A percentile compares a stretch with the other conserved stretches of the same genome.
Evolutionary conservation across 92 coral and sea anemone species (phyloP).

Genomic region (Porites divaricata): DNA sequence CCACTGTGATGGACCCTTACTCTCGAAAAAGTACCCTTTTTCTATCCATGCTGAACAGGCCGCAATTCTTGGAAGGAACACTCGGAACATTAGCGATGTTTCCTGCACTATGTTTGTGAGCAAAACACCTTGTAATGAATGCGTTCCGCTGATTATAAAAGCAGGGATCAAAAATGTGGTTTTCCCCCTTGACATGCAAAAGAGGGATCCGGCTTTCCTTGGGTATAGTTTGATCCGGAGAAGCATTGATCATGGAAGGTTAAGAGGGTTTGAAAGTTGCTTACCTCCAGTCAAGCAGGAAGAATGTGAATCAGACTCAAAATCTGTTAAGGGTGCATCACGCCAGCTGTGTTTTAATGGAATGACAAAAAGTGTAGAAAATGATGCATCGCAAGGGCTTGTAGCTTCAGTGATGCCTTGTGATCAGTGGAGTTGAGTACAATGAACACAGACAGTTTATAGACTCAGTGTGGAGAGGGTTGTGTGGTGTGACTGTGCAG

Average conservation of each 20-base stretch:
- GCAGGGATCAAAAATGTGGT: slow-evolving; percentile 77
- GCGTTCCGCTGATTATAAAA: slow-evolving; percentile 76
- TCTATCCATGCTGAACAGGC: slow-evolving; percentile 88
- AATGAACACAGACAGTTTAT: neutral
- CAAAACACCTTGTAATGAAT: slow-evolving; percentile 88
- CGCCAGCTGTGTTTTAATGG: slow-evolving; percentile 29
- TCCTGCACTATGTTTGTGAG: slow-evolving; percentile 86
- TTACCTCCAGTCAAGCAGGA: neutral
- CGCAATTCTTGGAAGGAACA: slow-evolving; percentile 70
- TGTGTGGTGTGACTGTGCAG: neutral
- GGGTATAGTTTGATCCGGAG: slow-evolving; percentile 37
- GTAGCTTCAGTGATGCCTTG: neutral
- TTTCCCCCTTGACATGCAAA: slow-evolving; percentile 56
- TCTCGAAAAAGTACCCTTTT: slow-evolving; percentile 80
- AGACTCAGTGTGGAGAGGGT: neutral
- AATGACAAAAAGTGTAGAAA: neutral
- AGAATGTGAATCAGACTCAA: neutral
- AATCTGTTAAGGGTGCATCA: neutral
- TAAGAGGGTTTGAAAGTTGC: slow-evolving; percentile 57
- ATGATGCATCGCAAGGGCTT: neutral
- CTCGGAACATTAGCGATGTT: slow-evolving; percentile 51
- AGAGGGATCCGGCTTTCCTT: slow-evolving; percentile 41
- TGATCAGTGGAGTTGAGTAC: neutral
- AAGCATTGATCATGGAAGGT: slow-evolving; percentile 37
- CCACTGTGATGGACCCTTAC: slow-evolving; percentile 52